Conservation (phyloP, 2,797 vertebrate genomes). For the Girardinus metallicus region DNA sequence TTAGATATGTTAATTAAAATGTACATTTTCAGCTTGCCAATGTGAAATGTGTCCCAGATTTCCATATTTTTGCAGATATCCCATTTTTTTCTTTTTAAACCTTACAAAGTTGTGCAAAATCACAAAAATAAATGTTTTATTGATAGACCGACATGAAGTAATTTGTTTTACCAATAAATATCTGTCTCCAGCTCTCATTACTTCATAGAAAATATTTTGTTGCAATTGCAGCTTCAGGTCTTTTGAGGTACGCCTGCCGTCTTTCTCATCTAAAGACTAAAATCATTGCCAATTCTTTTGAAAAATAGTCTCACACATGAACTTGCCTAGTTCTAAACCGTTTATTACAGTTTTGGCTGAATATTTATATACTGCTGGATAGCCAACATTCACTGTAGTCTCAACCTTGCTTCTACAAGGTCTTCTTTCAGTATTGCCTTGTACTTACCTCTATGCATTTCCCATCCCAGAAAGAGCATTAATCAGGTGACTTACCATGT, state of each 20-base stretch:
- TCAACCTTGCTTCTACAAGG: neutral
- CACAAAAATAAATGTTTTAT: neutral
- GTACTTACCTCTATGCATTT: neutral
- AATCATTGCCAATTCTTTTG: neutral
- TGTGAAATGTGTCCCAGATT: neutral
- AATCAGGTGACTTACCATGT: neutral
- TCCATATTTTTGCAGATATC: neutral
- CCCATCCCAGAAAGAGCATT: neutral
- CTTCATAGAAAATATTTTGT: neutral
- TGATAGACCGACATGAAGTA: neutral
- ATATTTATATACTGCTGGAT: neutral
- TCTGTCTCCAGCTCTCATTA: neutral
- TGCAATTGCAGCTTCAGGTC: neutral
- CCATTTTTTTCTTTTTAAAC: neutral
- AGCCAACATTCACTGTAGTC: neutral
- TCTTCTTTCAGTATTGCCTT: neutral
- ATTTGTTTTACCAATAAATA: neutral
- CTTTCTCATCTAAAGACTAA: neutral
- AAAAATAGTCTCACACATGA: neutral
- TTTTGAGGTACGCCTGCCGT: neutral
- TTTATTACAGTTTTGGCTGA: neutral
- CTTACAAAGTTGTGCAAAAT: neutral
- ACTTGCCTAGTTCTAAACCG: neutral
- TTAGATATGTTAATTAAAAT: constrained; percentile 1
- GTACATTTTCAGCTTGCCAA: neutral